Evolutionary conservation across 1,140 invertebrate species (phyloP), one percentile per base, ranked within the genome.

Genomic region (Ruditapes philippinarum): DNA sequence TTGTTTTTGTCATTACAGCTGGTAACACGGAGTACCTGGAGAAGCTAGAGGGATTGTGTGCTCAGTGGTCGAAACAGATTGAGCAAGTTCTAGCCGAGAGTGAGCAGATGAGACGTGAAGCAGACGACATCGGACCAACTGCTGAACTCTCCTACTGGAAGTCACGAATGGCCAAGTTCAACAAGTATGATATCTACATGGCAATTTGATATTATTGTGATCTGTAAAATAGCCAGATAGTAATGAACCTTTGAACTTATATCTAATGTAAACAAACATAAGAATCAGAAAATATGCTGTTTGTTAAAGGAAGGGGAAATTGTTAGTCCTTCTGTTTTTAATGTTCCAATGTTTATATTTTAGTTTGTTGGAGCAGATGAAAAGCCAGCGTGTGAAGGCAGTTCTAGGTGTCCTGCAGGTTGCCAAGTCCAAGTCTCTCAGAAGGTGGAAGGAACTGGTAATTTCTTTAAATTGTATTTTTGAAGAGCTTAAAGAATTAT

Each of bases 121-220:
- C 98, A 86, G 98, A 99, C 94, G 97, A 98, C 4, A 98, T 98
- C 93, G 98, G 98, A 7, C 99, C 98, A 12, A 94, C 98, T 94
- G 98, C 99, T 94, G 99, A 99, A 95, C 96, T 99, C 17, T 98
- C 98, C 93, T 99, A 99, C 96, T 99, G 98, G 98, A 99, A 99
- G 96, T 98, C 98, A 92, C 96, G 98, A 45, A 98, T 98, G 83
- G 98, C 98, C 0, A 98, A 98, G 95, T 99, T 99, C 95, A 99
- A 98, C 93, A 95, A 95, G 95, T 96, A 89, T 73, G 91, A n/a
- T n/a, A n/a, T n/a, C n/a, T n/a, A n/a, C n/a, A n/a, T n/a, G n/a
- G n/a, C n/a, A n/a, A n/a, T n/a, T n/a, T n/a, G n/a, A n/a, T n/a
- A n/a, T n/a, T n/a, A n/a, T n/a, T n/a, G n/a, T n/a, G n/a, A n/a